Evolutionary conservation across 2,888 invertebrate species (phyloP), one percentile per base, ranked within the genome.

Genomic region (Laspeyria flexula): DNA sequence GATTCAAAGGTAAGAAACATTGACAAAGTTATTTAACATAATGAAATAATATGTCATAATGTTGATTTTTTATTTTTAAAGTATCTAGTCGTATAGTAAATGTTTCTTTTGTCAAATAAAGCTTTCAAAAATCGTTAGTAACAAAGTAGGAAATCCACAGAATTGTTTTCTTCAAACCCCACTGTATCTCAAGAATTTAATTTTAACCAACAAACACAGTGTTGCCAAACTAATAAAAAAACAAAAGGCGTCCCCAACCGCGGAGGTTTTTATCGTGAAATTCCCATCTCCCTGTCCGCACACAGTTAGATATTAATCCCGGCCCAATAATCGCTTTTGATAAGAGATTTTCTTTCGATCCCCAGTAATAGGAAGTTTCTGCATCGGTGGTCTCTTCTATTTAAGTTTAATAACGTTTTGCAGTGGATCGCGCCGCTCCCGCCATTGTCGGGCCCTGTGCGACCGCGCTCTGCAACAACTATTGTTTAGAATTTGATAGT

Each of bases 331-430:
- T 84, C 85, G 85, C 80, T 85, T 80, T 72, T 85, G 89, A 90
- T 90, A 86, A 88, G 85, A 86, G 88, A 89, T 90, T 90, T 89
- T 84, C 86, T 83, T 83, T 81, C 83, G 79, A 85, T 85, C 83
- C 81, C 75, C 67, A 60, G 84, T 90, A 91, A 91, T 89, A 78
- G 88, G 83, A 89, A 85, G 83, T 86, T 90, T 90, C 86, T 85
- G 86, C 86, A 85, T 85, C 85, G 76, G 50, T 74, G 81, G 69
- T 57, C 80, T 60, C 66, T 73, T 73, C 79, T 86, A 85, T 90
- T 88, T 88, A 83, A 88, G 76, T 88, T 88, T 85, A 85, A 86
- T 87, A 88, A 81, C 81, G 79, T 81, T 80, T 80, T 75, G 70
- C 67, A 61, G 57, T 42, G 68, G 65, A 46, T 59, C 50, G 65